Evolutionary conservation across 2,888 invertebrate genomes (phyloP), one percentile per base, ranked within the genome.

Genomic region (Idaea straminata): DNA sequence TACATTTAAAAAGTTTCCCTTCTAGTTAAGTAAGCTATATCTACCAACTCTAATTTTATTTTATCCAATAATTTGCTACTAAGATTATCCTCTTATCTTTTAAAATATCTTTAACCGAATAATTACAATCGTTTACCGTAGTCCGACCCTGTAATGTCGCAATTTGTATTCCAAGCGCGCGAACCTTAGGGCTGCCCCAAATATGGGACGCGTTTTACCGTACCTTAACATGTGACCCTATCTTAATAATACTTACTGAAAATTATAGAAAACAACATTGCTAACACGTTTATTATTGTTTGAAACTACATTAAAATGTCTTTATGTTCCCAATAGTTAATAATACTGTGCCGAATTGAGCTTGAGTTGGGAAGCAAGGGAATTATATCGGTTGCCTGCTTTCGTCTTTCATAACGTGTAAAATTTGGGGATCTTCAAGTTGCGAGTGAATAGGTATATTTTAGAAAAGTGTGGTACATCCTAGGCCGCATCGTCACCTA

Each of bases 211-310:
- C 77, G 81, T 82, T 80, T 79, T 77, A 79, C 82, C 78, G 79
- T 83, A 83, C 83, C 84, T 83, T 84, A 83, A 82, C 83, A 78
- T 77, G 83, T 77, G 80, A 83, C 79, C 81, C 79, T 83, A 81
- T 84, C 85, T 83, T 83, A 82, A 84, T 85, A 83, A 82, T 77
- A 74, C 75, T 80, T 77, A 76, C 77, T 78, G 79, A 77, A 81
- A 83, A 82, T 83, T 47, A 47, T 47, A 47, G 47, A 47, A 47
- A 47, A 47, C 47, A 47, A 47, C 62, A 47, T 47, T 10, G 47
- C 47, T 47, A 47, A 47, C 47, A 47, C 13, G 47, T 47, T 47
- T 47, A 47, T 7, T 47, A 13, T 47, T 47, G 47, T 47, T 47
- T 47, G 47, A 13, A 47, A 47, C 47, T 47, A 47, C 47, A 47